Evolutionary conservation across 2,797 vertebrate species (phyloP).

Genomic region (Microctenopoma stevenorrisi): DNA sequence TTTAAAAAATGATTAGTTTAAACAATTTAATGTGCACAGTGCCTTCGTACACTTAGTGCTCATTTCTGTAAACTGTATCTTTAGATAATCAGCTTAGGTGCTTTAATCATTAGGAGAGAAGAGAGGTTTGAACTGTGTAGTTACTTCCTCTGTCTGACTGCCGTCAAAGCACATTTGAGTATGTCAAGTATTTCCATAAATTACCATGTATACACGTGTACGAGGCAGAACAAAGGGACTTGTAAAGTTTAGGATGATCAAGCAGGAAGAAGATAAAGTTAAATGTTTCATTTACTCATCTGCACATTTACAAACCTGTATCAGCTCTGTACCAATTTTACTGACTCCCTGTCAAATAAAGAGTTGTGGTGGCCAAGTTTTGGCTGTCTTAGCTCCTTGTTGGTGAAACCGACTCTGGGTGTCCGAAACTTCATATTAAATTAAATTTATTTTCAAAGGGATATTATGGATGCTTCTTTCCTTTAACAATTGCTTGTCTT

Average conservation of each 20-base stretch:
- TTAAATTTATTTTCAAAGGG: background rate
- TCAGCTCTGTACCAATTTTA: background rate
- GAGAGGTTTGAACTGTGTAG: background rate
- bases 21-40: constrained; percentile 1
- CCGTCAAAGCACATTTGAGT: constrained; percentile 46
- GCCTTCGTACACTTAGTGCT: background rate
- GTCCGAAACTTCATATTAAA: background rate
- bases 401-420: too few species aligned
- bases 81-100: constrained; percentile 26
- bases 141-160: constrained; percentile 12
- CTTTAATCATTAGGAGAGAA: constrained; percentile 10
- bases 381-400: background rate
- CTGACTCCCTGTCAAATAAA: background rate
- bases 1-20: background rate
- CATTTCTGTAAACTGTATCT: constrained; percentile 7
- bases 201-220: constrained; percentile 12
- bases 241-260: background rate
- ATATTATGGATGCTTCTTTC: background rate
- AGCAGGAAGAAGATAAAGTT: background rate
- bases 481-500: background rate
- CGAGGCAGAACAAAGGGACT: background rate
- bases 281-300: too few species aligned
- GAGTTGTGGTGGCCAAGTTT: background rate
- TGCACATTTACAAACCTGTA: too few species aligned
- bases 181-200: constrained; percentile 50